A percentile compares a stretch with the other conserved stretches of the same genome.
Evolutionary conservation across 1,140 invertebrate genomes (phyloP).

Genomic region (Chironomus tepperi): DNA sequence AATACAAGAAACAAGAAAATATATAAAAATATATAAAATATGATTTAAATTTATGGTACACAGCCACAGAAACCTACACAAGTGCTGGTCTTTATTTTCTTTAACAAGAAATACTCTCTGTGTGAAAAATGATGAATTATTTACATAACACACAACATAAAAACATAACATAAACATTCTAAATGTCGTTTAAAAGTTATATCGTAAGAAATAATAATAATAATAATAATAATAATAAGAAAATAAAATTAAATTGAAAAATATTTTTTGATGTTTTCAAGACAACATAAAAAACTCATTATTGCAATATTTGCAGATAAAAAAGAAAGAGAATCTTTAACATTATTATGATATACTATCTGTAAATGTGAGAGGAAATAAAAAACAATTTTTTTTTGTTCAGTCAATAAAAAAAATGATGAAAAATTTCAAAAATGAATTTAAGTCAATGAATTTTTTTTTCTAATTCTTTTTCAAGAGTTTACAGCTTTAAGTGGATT

Average conservation of each 20-base stretch:
- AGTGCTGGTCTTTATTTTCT: background rate
- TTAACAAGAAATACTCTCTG: background rate
- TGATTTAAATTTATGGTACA: background rate
- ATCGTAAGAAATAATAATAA: too few species aligned
- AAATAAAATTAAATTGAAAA: background rate
- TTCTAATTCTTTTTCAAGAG: too few species aligned
- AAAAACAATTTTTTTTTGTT: background rate
- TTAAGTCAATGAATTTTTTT: too few species aligned
- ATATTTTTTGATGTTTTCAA: slow-evolving; percentile 9
- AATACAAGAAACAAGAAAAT: slow-evolving; percentile 5
- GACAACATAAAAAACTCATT: background rate
- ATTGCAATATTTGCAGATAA: background rate
- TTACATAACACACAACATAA: background rate
- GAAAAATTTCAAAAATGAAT: too few species aligned
- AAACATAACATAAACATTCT: slow-evolving; percentile 1
- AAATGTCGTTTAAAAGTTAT: background rate
- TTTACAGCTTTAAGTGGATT: too few species aligned
- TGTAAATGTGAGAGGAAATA: slow-evolving; percentile 6
- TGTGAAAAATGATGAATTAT: background rate
- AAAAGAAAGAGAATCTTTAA: background rate
- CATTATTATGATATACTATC: background rate
- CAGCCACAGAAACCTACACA: background rate
- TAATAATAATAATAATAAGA: too few species aligned
- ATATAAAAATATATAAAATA: background rate
- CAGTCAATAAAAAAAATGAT: background rate